These are phyloP conservation scores for Ginglymostoma cirratum DNA, from an alignment of 2,113 vertebrate species.

Conservation along the genomic window DNA sequence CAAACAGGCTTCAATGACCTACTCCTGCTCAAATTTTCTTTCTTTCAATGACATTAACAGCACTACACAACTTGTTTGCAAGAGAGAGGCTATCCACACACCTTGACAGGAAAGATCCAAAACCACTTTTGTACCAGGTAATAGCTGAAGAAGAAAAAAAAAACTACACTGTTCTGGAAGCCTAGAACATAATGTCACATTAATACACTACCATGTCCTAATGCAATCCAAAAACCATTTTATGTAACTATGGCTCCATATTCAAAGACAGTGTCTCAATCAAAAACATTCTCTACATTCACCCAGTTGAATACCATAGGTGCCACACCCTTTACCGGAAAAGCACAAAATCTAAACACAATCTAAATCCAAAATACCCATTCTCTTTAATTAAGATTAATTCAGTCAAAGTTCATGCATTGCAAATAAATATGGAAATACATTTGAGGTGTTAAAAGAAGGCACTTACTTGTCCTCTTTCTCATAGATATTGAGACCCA, in stretches of 20 bases:
- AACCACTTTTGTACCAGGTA: neutral
- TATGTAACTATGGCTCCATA: constrained; percentile 59
- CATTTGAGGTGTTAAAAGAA: neutral
- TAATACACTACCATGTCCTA: neutral
- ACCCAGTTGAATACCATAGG: neutral
- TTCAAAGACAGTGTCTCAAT: constrained; percentile 53
- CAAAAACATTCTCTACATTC: constrained; percentile 30
- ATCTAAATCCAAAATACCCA: constrained; percentile 46
- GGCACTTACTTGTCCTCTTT: constrained; percentile 83
- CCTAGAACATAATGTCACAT: neutral
- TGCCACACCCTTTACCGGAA: constrained; percentile 30
- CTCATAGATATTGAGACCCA: constrained; percentile 94
- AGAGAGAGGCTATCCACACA: no score
- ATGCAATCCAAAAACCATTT: constrained; percentile 82
- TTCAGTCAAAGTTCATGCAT: constrained; percentile 42
- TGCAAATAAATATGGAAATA: neutral
- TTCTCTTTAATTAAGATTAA: constrained; percentile 39
- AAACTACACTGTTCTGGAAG: neutral
- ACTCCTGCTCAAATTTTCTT: no score
- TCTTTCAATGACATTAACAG: no score
- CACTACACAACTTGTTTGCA: no score
- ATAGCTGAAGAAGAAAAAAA: neutral
- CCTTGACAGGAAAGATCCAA: neutral
- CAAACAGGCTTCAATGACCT: no score
- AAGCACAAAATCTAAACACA: constrained; percentile 31